Percentiles rank a stretch among this genome's conserved stretches.
phyloP scores from a whole-genome alignment of 1,140 invertebrate species.

The Drosophila sechellia region DNA sequence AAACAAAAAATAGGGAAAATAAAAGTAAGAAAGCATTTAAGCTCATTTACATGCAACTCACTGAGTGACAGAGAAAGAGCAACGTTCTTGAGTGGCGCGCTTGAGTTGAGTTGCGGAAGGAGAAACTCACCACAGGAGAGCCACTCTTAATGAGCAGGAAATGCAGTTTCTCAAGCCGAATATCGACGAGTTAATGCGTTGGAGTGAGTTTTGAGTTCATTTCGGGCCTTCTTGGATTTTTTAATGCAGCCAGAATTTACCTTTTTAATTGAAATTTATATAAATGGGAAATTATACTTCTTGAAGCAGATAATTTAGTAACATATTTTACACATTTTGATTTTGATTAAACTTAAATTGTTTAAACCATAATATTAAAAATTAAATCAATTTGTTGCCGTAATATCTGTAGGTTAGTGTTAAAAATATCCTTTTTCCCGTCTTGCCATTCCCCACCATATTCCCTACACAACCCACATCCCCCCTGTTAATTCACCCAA shows the following conservation, averaged over 20 bases:
- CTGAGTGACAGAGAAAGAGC: slow-evolving; percentile 27
- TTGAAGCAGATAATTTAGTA: too few relatives aligned
- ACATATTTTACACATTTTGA: too few relatives aligned
- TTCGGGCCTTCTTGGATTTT: neutral
- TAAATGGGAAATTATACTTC: too few relatives aligned
- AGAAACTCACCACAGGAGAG: slow-evolving; percentile 60
- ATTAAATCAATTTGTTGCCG: too few relatives aligned
- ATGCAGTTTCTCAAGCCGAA: slow-evolving; percentile 61
- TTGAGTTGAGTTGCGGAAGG: slow-evolving; percentile 15
- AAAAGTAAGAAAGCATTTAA: slow-evolving; percentile 34
- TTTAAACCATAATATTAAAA: too few relatives aligned
- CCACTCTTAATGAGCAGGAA: slow-evolving; percentile 66
- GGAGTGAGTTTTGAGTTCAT: slow-evolving; percentile 21
- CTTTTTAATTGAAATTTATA: too few relatives aligned
- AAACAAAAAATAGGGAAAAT: slow-evolving; percentile 11
- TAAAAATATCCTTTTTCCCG: neutral
- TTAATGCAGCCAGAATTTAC: too few relatives aligned
- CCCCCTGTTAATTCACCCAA: slow-evolving; percentile 8
- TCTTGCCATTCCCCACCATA: slow-evolving; percentile 1
- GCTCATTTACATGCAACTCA: slow-evolving; percentile 68
- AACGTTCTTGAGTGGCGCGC: slow-evolving; percentile 49
- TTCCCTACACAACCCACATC: neutral
- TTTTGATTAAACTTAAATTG: too few relatives aligned
- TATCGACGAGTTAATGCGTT: slow-evolving; percentile 22
- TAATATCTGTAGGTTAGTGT: too few relatives aligned